A percentile compares a stretch with the other conserved stretches of the same genome.
phyloP scores from a whole-genome alignment of 2,888 invertebrate species.

The Volucella zonaria region DNA sequence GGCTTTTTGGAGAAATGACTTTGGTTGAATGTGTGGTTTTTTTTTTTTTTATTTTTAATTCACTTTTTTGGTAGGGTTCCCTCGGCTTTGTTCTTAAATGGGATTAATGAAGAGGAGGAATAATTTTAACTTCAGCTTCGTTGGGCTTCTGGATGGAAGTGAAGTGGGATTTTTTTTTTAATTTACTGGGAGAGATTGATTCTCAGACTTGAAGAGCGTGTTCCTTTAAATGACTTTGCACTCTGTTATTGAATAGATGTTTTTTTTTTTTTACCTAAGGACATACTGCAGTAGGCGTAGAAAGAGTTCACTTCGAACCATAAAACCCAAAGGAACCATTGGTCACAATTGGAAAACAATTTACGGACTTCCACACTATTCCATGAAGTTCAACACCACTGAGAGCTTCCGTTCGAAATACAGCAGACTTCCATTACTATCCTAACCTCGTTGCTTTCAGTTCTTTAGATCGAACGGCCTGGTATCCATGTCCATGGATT shows the following conservation, averaged over 20 bases:
- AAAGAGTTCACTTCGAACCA: too few species aligned
- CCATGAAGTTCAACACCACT: too few species aligned
- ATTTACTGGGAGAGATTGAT: constrained; percentile 56
- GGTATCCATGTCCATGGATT: too few species aligned
- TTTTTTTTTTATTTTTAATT: constrained; percentile 2
- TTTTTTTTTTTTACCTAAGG: not conserved
- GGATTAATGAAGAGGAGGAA: constrained; percentile 74
- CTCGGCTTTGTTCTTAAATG: constrained; percentile 59
- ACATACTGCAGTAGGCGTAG: too few species aligned
- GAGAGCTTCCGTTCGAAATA: too few species aligned
- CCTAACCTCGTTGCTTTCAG: too few species aligned
- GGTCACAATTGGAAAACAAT: too few species aligned
- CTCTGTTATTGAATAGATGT: constrained; percentile 57
- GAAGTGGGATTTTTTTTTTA: constrained; percentile 41
- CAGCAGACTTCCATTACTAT: too few species aligned
- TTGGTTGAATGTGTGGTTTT: constrained; percentile 30
- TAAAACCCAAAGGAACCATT: too few species aligned
- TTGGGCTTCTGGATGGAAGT: constrained; percentile 18
- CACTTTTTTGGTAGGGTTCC: constrained; percentile 28
- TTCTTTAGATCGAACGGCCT: too few species aligned
- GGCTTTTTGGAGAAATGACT: constrained; percentile 59
- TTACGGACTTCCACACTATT: too few species aligned
- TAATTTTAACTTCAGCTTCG: constrained; percentile 53
- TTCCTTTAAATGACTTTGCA: constrained; percentile 60
- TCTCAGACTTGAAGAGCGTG: constrained; percentile 55